Evolutionary conservation across 2,888 invertebrate species (phyloP).

Genomic region (Cybosia mesomella): DNA sequence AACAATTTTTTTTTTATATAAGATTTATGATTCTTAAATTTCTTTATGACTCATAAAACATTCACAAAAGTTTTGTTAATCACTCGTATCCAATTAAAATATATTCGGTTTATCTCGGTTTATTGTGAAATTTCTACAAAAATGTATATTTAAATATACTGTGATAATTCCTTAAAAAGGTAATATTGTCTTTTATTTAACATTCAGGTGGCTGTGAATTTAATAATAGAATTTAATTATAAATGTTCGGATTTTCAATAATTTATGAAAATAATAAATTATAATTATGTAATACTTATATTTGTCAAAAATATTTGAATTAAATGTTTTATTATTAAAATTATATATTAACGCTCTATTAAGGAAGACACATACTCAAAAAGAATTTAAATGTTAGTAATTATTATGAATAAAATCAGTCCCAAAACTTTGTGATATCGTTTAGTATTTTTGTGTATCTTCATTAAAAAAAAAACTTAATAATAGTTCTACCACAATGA

Average conservation of each 20-base stretch:
- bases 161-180: slow-evolving; percentile 7
- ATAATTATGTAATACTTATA: neutral
- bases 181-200: slow-evolving; percentile 1
- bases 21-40: too few species aligned
- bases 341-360: too few species aligned
- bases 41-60: neutral
- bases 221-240: neutral
- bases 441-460: slow-evolving; percentile 2
- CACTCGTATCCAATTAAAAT: slow-evolving; percentile 11
- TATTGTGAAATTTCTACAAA: slow-evolving; percentile 32
- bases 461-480: neutral
- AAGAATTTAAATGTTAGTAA: too few species aligned
- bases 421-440: slow-evolving; percentile 7
- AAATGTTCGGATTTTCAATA: neutral
- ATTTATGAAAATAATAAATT: neutral
- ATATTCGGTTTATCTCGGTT: slow-evolving; percentile 39
- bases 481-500: neutral
- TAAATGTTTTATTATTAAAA: neutral
- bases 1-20: too few species aligned
- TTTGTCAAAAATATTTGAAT: neutral
- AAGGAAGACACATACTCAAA: too few species aligned
- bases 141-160: slow-evolving; percentile 17
- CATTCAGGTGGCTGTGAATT: neutral
- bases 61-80: slow-evolving; percentile 26
- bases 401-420: slow-evolving; percentile 22